Conservation (phyloP, 2,113 vertebrate genomes). For the Callocephalon fimbriatum region DNA sequence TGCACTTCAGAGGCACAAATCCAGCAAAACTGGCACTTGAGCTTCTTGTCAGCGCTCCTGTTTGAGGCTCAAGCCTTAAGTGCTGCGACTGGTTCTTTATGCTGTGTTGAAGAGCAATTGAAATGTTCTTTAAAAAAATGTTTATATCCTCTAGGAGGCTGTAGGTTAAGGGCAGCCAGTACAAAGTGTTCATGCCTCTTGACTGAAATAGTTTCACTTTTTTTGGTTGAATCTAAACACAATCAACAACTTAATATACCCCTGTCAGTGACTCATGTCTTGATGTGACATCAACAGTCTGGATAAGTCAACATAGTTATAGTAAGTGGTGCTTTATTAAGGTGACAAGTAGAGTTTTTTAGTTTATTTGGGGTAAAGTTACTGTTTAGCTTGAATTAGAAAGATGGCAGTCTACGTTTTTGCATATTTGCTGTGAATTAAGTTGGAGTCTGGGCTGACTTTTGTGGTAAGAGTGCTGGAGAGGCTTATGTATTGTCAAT, state of each 20-base stretch:
- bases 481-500: not conserved
- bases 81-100: not conserved
- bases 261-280: conserved; percentile 48
- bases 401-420: not conserved
- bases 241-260: conserved; percentile 15
- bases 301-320: conserved; percentile 43
- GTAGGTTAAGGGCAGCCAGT: conserved; percentile 5
- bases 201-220: conserved; percentile 23
- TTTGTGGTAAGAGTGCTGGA: not conserved
- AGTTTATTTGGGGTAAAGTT: conserved; percentile 13
- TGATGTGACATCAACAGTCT: conserved; percentile 44
- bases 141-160: not conserved
- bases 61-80: conserved; percentile 11
- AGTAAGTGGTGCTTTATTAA: conserved; percentile 38
- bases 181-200: not conserved
- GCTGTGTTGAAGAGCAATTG: conserved; percentile 9
- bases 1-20: conserved; percentile 56
- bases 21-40: conserved; percentile 34
- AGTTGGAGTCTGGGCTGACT: not conserved
- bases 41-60: conserved; percentile 32
- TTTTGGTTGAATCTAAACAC: conserved; percentile 16
- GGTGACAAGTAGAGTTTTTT: conserved; percentile 25
- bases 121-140: not conserved
- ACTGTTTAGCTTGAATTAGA: not conserved
- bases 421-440: not conserved